Base-by-base conservation (phyloP, 2,797 vertebrate genomes). In the Meda fulgida region DNA sequence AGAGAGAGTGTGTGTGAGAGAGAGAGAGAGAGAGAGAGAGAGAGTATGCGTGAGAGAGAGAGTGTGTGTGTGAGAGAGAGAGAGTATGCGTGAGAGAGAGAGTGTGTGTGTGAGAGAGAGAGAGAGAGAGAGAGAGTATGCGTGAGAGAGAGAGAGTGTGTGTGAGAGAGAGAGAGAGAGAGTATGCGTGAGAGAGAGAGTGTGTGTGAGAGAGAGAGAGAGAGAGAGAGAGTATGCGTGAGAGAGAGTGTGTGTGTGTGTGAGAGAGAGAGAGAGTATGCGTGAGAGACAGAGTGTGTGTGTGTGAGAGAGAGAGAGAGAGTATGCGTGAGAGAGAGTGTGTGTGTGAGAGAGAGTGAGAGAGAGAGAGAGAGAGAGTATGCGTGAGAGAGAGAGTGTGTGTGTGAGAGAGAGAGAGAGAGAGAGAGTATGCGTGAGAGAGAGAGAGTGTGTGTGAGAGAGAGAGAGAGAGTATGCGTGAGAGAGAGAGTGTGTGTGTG, bases 371-470 rank as follows among this genome's bases (percentile, higher is more conserved):
- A n/a, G n/a, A n/a, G n/a, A n/a, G n/a, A n/a, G n/a, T n/a, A n/a
- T n/a, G n/a, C n/a, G n/a, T n/a, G n/a, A n/a, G n/a, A n/a, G n/a
- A n/a, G n/a, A n/a, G n/a, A n/a, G n/a, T n/a, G n/a, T n/a, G n/a
- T 19, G 48, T 7, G 48, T 19, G 5, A 51, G 48, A 51, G 48
- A 51, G 48, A 51, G 48, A 19, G 48, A 21, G 51, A 51, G 18
- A 9, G 71, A 43, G 73, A 67, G 82, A 76, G 82, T 43, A n/a
- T n/a, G n/a, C n/a, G n/a, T n/a, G n/a, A n/a, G 80, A 55, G 78
- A 38, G 76, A 63, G 38, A 51, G 65, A 65, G 60, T 19, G 48
- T 7, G 48, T 19, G 5, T 19, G 48, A 51, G 48, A 51, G 48
- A 51, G 48, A 19, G 18, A 9, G 71, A 43, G 73, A 67, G 82